Base-by-base conservation (phyloP, 2,797 vertebrate genomes). In the Pteronotus mesoamericanus region DNA sequence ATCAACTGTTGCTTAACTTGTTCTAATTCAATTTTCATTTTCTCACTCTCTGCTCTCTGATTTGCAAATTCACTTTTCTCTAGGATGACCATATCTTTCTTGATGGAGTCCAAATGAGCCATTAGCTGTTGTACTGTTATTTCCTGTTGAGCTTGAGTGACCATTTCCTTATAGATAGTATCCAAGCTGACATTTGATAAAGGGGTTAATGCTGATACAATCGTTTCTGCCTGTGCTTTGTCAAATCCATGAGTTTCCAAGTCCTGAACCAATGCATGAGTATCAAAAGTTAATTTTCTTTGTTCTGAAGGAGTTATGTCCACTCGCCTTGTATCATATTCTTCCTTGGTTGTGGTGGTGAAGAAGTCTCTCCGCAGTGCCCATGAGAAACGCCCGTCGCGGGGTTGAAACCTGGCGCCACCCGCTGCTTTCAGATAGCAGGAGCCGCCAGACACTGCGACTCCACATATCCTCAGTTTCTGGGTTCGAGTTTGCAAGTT, bases 31-130 rank as follows among this genome's bases (percentile, higher is more conserved):
- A 98, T 99, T 98, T 99, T 99, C 99, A 99, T 99, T 99, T 99
- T 99, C 99, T 98, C 98, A 94, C 99, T 99, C 85, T 99, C 99
- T 3, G 99, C 99, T 86, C 99, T 99, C 48, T 99, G 98, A 98
- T 99, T 99, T 94, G 99, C 99, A 97, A 99, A 99, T 98, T 99
- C 99, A 97, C 99, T 99, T 98, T 99, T 99, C 98, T 99, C 99
- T 98, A 99, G 98, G 97, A 99, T 99, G 97, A 99, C 99, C 99
- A 99, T 99, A 98, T 99, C 99, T 98, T 99, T 99, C 92, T 99
- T 99, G 97, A 99, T 99, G 78, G 99, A 99, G 96, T 99, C 99
- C 97, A 99, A 98, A 90, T 99, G 99, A 86, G 99, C 98, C 99
- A 99, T 99, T 96, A 99, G 99, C 98, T 99, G 99, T 97, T 99